These are phyloP conservation scores for Neodontobutis hainanensis DNA, from an alignment of 2,113 vertebrate genomes.

Conservation along the genomic window DNA sequence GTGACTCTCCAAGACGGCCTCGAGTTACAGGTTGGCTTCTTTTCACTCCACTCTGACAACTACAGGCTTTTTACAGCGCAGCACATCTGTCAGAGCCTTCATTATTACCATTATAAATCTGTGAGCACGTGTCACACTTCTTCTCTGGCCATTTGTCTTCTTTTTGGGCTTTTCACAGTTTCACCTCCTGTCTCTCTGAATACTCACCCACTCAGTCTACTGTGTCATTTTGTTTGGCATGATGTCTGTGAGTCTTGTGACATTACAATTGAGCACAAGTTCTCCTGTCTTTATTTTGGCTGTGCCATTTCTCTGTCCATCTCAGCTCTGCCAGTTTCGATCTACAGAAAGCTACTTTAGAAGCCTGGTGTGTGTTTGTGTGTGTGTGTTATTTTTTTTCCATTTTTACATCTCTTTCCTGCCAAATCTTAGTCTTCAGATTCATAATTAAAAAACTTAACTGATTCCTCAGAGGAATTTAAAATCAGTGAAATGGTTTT, in stretches of 20 bases:
- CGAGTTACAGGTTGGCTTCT: conserved; percentile 28
- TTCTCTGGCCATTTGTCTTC: conserved; percentile 6
- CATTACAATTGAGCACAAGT: conserved; percentile 35
- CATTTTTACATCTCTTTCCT: conserved; percentile 35
- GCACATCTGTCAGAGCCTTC: conserved; percentile 35
- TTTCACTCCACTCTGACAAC: conserved; percentile 26
- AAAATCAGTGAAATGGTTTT: not conserved
- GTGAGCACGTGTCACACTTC: not conserved
- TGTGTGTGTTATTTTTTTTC: not conserved
- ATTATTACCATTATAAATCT: conserved; percentile 37
- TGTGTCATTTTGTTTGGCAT: conserved; percentile 60
- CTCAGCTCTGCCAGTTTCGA: conserved; percentile 17
- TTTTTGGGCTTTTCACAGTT: conserved; percentile 8
- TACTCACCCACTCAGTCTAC: conserved; percentile 20
- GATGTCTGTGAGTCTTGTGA: conserved; percentile 45
- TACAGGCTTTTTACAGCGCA: conserved; percentile 25
- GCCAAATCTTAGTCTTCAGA: not conserved
- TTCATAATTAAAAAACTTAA: conserved; percentile 5
- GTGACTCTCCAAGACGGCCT: conserved; percentile 22
- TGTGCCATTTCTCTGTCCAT: conserved; percentile 22
- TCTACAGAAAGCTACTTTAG: not conserved
- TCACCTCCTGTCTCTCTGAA: conserved; percentile 31
- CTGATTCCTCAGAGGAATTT: not conserved
- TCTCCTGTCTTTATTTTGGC: conserved; percentile 31
- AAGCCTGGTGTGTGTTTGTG: not conserved